These are phyloP conservation scores for Tympanuchus pallidicinctus DNA, from an alignment of 2,113 vertebrate genomes.

Conservation along the genomic window DNA sequence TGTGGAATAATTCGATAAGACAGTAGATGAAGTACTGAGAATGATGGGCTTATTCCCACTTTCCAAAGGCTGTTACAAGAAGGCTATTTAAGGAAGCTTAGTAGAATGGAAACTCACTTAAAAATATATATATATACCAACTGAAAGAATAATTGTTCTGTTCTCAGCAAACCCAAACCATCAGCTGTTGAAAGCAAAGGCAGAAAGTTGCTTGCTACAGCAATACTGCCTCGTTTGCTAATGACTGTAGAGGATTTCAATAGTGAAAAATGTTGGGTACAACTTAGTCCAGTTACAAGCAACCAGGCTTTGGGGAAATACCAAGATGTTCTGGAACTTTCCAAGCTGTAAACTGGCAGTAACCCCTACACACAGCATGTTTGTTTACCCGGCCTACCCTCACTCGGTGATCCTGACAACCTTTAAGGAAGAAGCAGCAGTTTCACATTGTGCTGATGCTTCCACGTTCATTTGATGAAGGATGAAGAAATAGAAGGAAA, in stretches of 20 bases:
- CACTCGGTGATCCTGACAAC: neutral
- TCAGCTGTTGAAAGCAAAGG: neutral
- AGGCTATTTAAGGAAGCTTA: neutral
- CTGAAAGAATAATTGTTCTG: neutral
- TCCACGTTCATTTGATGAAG: neutral
- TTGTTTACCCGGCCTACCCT: neutral
- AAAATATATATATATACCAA: neutral
- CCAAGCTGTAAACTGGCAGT: neutral
- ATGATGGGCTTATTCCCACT: neutral
- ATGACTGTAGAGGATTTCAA: neutral
- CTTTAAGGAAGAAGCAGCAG: neutral
- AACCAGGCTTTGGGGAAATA: neutral
- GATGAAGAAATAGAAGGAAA: neutral
- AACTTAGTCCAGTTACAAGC: neutral
- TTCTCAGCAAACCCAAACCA: neutral
- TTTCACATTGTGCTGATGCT: neutral
- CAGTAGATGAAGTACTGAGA: neutral
- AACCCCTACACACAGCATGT: accelerated
- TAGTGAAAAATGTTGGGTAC: neutral
- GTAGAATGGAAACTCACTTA: neutral
- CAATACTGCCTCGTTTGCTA: neutral
- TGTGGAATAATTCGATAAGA: neutral
- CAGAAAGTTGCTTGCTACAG: neutral
- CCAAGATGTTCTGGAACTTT: neutral
- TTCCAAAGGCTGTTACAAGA: neutral